Evolutionary conservation across 2,888 invertebrate species (phyloP), one percentile per base, ranked within the genome.

Genomic region (Andrena trimmerana): DNA sequence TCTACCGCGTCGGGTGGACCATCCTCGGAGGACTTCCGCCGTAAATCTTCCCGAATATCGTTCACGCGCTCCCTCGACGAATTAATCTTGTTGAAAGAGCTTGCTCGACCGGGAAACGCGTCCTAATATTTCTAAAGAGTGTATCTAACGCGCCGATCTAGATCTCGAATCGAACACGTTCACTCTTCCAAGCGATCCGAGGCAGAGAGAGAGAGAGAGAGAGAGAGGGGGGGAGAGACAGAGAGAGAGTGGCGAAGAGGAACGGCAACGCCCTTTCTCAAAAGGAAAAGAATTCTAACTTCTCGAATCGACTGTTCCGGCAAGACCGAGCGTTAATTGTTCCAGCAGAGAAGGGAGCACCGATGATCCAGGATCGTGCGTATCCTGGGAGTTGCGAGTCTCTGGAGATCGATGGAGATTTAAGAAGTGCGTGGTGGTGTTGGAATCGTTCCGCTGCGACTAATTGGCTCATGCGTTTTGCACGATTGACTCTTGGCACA

Each of bases 1-100:
- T n/a, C 73, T n/a, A 73, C 7, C 59, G 75, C 67, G 74, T 75
- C 31, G 57, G 68, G 48, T 42, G 69, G 72, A 65, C 68, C 59
- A 13, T 68, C 59, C 29, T 50, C 60, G 29, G 13, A 52, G 50
- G 63, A 60, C 66, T 63, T 52, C 59, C 63, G 20, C 36, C 77
- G 72, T 69, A 62, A 75, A 78, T 73, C 69, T 76, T 48, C 6
- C 70, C 24, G 67, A 69, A 68, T 68, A 78, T 65, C 74, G 52
- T 62, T n/a, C 68, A 33, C 69, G 31, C 29, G 42, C 10, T n/a
- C 10, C 16, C 42, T 29, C 59, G 48, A 36, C 27, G 62, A 62
- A 76, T 63, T 54, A 42, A 54, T 62, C 42, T 16, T 24, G 31
- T 36, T 42, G 20, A 29, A 8, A 20, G 67, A 62, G 31, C 13